Evolutionary conservation across 2,113 vertebrate genomes (phyloP), one percentile per base, ranked within the genome.

Genomic region (Grallaria varia): DNA sequence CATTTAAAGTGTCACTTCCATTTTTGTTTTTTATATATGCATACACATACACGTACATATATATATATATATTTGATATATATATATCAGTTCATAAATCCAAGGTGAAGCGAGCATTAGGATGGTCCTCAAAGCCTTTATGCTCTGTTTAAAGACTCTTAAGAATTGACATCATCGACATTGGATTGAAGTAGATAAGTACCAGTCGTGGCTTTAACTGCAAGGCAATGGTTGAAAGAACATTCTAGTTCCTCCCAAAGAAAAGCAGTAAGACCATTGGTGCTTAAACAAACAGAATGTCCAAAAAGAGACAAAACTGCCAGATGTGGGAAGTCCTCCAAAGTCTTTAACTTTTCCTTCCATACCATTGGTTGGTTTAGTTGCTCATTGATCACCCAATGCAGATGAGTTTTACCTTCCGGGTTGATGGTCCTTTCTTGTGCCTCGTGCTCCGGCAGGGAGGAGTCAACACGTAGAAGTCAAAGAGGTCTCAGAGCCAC

Each of bases 111-210:
- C 44, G 72, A 94, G 68, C 2, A 1, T 63, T 78, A 30, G 60
- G 64, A 83, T 0, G 0, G 59, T 79, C 63, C 86, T 95, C 18
- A 14, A 64, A 86, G 84, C 50, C 66, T 89, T 93, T 69, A 68
- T 50, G 60, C 47, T 24, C 58, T 37, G n/a, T 47, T 68, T 80
- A 91, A 97, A 96, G 93, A 74, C 79, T 94, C 79, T 21, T 58
- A 9, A 88, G 73, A 82, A 90, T 78, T 97, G 95, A 97, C 97
- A 97, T 97, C 95, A 74, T 92, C 1, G 14, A 67, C 67, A 47
- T 45, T 83, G 64, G 68, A 89, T 28, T 94, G 94, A 96, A 97
- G 94, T 92, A 97, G 91, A 63, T 92, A 80, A 21, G 73, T 82
- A 84, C 71, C 87, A 82, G 87, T 84, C 45, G 37, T 94, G 88